Evolutionary conservation across 2,888 invertebrate genomes (phyloP).

Genomic region (Xanthia icteritia): DNA sequence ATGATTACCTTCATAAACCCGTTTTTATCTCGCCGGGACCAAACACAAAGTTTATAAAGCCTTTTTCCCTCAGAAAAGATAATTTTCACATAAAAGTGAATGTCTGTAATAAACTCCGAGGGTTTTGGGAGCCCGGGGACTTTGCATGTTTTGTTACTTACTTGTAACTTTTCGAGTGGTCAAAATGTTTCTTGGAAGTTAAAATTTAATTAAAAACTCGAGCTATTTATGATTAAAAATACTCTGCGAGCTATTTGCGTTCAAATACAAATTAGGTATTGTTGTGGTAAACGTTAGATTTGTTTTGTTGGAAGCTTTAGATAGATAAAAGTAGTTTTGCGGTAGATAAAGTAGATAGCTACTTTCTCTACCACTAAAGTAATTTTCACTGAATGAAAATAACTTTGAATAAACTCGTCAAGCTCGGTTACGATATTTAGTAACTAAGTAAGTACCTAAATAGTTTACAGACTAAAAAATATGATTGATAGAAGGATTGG

Average conservation of each 20-base stretch:
- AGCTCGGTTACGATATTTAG: neutral
- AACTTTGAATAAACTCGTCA: neutral
- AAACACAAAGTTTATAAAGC: slow-evolving; percentile 51
- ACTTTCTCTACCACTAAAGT: neutral
- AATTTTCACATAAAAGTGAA: slow-evolving; percentile 67
- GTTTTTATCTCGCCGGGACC: slow-evolving; percentile 52
- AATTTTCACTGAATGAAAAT: neutral
- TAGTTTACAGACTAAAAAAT: too few species aligned
- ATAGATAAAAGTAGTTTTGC: neutral
- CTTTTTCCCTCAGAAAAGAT: slow-evolving; percentile 62
- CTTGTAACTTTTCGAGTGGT: slow-evolving; percentile 50
- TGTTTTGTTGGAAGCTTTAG: slow-evolving; percentile 14
- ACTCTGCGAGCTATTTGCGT: slow-evolving; percentile 10
- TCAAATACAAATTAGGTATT: slow-evolving; percentile 12
- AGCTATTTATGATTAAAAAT: slow-evolving; percentile 42
- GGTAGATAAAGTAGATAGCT: neutral
- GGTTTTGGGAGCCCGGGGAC: slow-evolving; percentile 35
- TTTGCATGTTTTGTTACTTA: slow-evolving; percentile 42
- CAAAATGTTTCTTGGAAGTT: slow-evolving; percentile 47
- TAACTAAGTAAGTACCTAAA: too few species aligned
- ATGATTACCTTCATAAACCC: slow-evolving; percentile 44
- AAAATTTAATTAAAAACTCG: slow-evolving; percentile 58
- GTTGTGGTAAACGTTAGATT: slow-evolving; percentile 8
- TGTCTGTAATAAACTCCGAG: slow-evolving; percentile 62
- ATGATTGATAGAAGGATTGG: neutral